Base-by-base conservation (phyloP, 2,888 invertebrate species). In the Nomada fabriciana region DNA sequence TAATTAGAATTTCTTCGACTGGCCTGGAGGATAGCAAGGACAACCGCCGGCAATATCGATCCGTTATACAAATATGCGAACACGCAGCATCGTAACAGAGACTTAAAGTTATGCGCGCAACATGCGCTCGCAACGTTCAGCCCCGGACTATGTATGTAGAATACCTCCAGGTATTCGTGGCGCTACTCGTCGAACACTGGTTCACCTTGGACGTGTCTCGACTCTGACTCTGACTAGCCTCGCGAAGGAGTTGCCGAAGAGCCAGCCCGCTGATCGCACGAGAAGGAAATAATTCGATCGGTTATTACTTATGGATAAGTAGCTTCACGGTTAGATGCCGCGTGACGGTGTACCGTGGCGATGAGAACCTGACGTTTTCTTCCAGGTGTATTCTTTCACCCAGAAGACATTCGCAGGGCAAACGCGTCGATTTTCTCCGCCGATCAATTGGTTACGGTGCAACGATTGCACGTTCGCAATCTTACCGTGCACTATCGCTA, bases 161-260 rank as follows among this genome's bases (percentile, higher is more conserved):
- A 80, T 85, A 88, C 80, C 85, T 81, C 82, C 82, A 87, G 87
- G 82, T 86, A 86, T 88, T 86, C 84, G 88, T 82, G 87, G 84
- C 80, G 82, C 73, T 84, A 86, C 87, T 88, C 87, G 78, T 82
- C 84, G 88, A 89, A 85, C 90, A 93, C 92, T 83, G 92, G 93
- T 93, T 93, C 91, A 93, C 92, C 92, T 93, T 93, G 93, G 90
- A 91, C 89, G 89, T 89, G 90, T 89, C 90, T 82, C 86, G 85
- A 63, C 83, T 82, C 81, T 65, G 78, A 74, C 84, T 82, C 69
- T 63, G 78, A 74, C 84, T 81, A 67, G 87, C 74, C 63, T 85
- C 73, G 69, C 75, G 42, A 74, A 65, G 82, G 84, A 70, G 80
- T 77, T 83, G 78, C 82, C 84, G 67, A 74, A 80, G 82, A 83